phyloP scores from a whole-genome alignment of 1,140 invertebrate species.

The Drosophila simulans region DNA sequence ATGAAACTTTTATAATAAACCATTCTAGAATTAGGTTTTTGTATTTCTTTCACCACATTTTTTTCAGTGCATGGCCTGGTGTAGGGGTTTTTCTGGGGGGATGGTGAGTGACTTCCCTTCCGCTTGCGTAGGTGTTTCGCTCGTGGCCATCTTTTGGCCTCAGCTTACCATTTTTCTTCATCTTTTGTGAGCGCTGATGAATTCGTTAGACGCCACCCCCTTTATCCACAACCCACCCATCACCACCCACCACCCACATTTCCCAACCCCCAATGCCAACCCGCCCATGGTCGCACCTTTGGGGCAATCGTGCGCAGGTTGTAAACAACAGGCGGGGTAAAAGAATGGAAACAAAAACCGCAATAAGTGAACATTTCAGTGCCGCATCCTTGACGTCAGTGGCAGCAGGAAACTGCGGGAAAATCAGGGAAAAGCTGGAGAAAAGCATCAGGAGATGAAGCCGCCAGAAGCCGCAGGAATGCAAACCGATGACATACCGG shows the following conservation, averaged over 20 bases:
- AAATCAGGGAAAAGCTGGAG: slow-evolving; percentile 13
- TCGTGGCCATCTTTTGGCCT: slow-evolving; percentile 38
- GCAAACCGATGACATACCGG: slow-evolving; percentile 17
- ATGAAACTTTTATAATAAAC: too few species aligned
- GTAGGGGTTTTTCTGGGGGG: background rate
- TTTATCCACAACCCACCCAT: background rate
- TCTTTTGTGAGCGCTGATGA: slow-evolving; percentile 43
- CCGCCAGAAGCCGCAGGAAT: slow-evolving; percentile 4
- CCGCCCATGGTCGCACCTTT: slow-evolving; percentile 29
- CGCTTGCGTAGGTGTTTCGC: slow-evolving; percentile 47
- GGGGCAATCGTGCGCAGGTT: slow-evolving; percentile 44
- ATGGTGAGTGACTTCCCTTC: slow-evolving; percentile 26
- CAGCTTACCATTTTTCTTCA: slow-evolving; percentile 51
- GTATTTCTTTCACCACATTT: background rate
- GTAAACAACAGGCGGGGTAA: slow-evolving; percentile 25
- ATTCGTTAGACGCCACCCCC: slow-evolving; percentile 30
- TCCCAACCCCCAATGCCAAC: background rate
- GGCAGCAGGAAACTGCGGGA: slow-evolving; percentile 8
- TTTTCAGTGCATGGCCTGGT: background rate
- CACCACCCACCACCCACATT: background rate
- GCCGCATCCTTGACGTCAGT: slow-evolving; percentile 44
- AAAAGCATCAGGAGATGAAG: background rate
- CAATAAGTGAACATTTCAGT: slow-evolving; percentile 42
- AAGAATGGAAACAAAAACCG: slow-evolving; percentile 42
- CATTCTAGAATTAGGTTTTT: background rate